Evolutionary conservation across 1,140 invertebrate genomes (phyloP), one percentile per base, ranked within the genome.

Genomic region (Conopomorpha cramerella): DNA sequence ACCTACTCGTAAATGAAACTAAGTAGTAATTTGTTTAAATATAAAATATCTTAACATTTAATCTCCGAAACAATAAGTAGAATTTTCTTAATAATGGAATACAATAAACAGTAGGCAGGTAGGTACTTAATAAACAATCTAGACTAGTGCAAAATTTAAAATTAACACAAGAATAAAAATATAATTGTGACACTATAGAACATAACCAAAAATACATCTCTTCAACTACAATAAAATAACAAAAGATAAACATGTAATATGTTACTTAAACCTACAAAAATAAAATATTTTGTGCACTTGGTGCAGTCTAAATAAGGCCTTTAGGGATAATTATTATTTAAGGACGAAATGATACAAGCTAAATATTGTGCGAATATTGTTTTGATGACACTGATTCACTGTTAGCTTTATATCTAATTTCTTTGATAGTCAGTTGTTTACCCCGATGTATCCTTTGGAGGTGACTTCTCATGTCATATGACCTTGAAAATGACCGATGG

Each of bases 391-490:
- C 46, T 36, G 48, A 55, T 15, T 74, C 67, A 52, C 39, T 70
- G 18, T 50, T 54, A 39, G 60, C 60, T 35, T 70, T 72, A 36
- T 72, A 74, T 64, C 70, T 59, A 12, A 72, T 71, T 38, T 72
- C 70, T 45, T 76, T 76, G 23, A 76, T 76, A 31, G 71, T 76
- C 26, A 76, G 44, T 37, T 76, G 67, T 46, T 76, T 76, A 25
- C 67, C 71, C 45, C 71, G 67, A 54, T 84, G 83, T 52, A 84
- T 83, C 45, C 79, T 78, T 54, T 80, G 67, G 17, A 84, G 61
- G 43, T 85, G 83, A 43, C 79, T 78, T 45, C 80, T 81, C 82
- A 84, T 84, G 39, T 84, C 82, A 56, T 85, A 85, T 43, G 80
- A 84, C 33, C 83, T 68, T 52, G 81, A 84, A 52, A 85, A 83